Percentiles rank a stretch among this genome's conserved stretches.
phyloP scores from a whole-genome alignment of 2,888 invertebrate species.

The Dorcus hopei region DNA sequence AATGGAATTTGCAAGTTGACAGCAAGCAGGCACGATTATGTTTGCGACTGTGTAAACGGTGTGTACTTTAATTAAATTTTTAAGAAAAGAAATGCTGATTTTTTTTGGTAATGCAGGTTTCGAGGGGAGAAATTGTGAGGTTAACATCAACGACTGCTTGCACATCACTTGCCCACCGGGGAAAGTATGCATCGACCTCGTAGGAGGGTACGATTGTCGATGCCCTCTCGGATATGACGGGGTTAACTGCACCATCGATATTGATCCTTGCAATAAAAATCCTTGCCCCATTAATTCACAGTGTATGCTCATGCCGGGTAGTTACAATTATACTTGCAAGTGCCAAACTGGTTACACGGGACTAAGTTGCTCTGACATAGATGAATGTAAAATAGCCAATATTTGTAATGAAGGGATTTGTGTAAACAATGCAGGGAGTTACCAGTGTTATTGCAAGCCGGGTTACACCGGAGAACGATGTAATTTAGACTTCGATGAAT shows the following conservation, averaged over 20 bases:
- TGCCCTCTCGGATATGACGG: constrained; percentile 78
- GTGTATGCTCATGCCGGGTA: constrained; percentile 34
- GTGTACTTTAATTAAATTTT: neutral
- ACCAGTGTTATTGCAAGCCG: constrained; percentile 82
- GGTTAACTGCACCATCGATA: constrained; percentile 55
- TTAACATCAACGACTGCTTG: constrained; percentile 65
- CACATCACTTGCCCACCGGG: constrained; percentile 52
- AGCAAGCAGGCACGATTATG: constrained; percentile 51
- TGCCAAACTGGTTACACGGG: constrained; percentile 65
- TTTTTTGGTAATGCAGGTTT: constrained; percentile 49
- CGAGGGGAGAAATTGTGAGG: constrained; percentile 64
- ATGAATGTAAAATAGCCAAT: constrained; percentile 66
- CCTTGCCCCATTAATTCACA: constrained; percentile 74
- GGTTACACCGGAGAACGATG: constrained; percentile 84
- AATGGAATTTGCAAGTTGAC: constrained; percentile 59
- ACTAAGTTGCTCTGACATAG: constrained; percentile 59
- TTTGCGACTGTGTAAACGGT: constrained; percentile 58
- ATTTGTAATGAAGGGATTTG: constrained; percentile 83
- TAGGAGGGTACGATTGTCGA: constrained; percentile 73
- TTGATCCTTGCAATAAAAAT: constrained; percentile 60
- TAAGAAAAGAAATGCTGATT: neutral
- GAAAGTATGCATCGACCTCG: constrained; percentile 67
- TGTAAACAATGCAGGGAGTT: constrained; percentile 71
- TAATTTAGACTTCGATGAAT: constrained; percentile 84
- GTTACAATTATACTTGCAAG: constrained; percentile 66